Conservation (phyloP, 2,888 invertebrate species). For the Cerastis leucographa region DNA sequence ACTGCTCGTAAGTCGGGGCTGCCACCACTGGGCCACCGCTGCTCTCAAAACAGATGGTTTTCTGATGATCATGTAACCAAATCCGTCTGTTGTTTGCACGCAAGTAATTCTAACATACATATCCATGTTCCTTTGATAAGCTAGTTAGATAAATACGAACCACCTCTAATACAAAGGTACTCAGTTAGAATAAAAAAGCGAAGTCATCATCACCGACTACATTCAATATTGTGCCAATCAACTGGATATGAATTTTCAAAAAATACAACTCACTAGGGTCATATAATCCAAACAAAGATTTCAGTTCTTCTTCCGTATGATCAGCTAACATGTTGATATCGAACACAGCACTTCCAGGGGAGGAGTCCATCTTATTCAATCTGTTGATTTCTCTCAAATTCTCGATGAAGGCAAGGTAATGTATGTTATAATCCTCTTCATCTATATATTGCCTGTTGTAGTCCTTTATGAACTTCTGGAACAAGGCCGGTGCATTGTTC, state of each 20-base stretch:
- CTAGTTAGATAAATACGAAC: neutral
- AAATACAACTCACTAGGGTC: neutral
- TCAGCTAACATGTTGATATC: slow-evolving; percentile 76
- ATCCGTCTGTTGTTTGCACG: neutral
- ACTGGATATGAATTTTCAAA: neutral
- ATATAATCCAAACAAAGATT: slow-evolving; percentile 53
- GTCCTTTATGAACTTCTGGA: slow-evolving; percentile 72
- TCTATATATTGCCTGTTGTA: slow-evolving; percentile 72
- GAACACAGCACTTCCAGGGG: slow-evolving; percentile 54
- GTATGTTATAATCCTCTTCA: slow-evolving; percentile 69
- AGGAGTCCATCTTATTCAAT: neutral
- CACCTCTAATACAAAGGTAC: neutral
- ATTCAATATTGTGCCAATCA: neutral
- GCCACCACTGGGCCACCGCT: too few species aligned
- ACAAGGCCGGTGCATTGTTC: slow-evolving; percentile 66
- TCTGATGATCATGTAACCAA: neutral
- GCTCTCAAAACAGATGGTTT: neutral
- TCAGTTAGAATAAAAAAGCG: neutral
- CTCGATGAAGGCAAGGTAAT: slow-evolving; percentile 70
- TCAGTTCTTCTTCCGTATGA: slow-evolving; percentile 69
- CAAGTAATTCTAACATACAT: neutral
- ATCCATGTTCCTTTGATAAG: neutral
- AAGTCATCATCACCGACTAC: neutral
- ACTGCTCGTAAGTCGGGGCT: too few species aligned
- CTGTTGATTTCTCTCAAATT: slow-evolving; percentile 69